A percentile compares a stretch with the other conserved stretches of the same genome.
Conservation (phyloP, 2,113 vertebrate species). For the Peromyscus leucopus region DNA sequence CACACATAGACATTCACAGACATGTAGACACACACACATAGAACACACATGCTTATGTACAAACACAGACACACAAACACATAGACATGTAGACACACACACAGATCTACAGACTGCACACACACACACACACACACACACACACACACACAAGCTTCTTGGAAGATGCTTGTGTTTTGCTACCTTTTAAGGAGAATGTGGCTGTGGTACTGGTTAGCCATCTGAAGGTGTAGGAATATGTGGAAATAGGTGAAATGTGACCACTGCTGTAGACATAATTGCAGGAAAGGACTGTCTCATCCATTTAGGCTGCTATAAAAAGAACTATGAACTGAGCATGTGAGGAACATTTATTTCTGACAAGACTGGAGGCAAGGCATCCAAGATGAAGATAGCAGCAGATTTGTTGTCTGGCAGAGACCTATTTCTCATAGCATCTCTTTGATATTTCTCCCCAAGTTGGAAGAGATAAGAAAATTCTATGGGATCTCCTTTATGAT, state of each 20-base stretch:
- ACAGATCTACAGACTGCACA: rapidly evolving
- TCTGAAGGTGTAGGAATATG: not conserved
- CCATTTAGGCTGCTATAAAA: not conserved
- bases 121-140: not conserved
- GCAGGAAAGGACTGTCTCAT: not conserved
- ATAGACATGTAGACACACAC: not conserved
- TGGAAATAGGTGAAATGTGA: not conserved
- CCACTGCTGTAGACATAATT: not conserved
- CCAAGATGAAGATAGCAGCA: not conserved
- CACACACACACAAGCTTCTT: not conserved
- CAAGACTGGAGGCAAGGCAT: not conserved
- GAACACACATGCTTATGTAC: not conserved
- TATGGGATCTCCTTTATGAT: not conserved
- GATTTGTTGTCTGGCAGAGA: not conserved
- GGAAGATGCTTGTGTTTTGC: not conserved
- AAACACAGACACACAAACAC: not conserved
- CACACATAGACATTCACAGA: not conserved
- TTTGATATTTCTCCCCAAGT: not conserved
- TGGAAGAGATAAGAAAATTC: not conserved
- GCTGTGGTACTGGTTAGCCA: not conserved
- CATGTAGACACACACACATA: not conserved
- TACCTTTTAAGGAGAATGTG: not conserved
- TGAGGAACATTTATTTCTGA: not conserved
- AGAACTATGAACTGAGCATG: not conserved
- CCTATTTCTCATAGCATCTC: not conserved